phyloP scores from a whole-genome alignment of 2,113 vertebrate genomes.

The Chaenogobius annularis region DNA sequence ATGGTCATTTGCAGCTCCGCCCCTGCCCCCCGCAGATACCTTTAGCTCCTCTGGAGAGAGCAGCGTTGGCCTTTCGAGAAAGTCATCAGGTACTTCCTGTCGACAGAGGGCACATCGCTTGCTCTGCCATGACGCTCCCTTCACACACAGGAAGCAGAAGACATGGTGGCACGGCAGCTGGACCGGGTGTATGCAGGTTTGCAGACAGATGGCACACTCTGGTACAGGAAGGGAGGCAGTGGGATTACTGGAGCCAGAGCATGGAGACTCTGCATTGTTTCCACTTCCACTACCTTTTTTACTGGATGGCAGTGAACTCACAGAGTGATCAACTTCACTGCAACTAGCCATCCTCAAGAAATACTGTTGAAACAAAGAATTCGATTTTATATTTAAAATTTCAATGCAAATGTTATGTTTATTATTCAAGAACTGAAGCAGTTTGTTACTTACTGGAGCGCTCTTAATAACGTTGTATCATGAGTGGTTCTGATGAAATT shows the following conservation, averaged over 20 bases:
- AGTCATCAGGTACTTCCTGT: slow-evolving; percentile 97
- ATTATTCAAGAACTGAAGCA: not conserved
- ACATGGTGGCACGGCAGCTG: slow-evolving; percentile 96
- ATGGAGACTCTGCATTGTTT: slow-evolving; percentile 61
- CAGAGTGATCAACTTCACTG: slow-evolving; percentile 91
- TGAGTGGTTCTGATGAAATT: slow-evolving; percentile 83
- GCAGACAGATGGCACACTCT: slow-evolving; percentile 97
- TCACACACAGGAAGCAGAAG: slow-evolving; percentile 97
- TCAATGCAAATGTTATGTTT: not conserved
- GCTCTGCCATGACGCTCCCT: slow-evolving; percentile 98
- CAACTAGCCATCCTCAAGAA: slow-evolving; percentile 93
- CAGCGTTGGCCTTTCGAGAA: slow-evolving; percentile 96
- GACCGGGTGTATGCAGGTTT: slow-evolving; percentile 96
- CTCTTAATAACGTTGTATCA: slow-evolving; percentile 83
- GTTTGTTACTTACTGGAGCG: slow-evolving; percentile 80
- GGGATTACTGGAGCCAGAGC: slow-evolving; percentile 67
- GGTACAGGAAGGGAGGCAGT: slow-evolving; percentile 87
- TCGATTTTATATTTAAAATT: not conserved
- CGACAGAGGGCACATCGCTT: slow-evolving; percentile 96
- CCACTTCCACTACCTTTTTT: slow-evolving; percentile 82
- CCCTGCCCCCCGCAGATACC: slow-evolving; percentile 84
- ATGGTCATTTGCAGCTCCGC: slow-evolving; percentile 87
- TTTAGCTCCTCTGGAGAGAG: slow-evolving; percentile 95
- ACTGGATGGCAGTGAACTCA: slow-evolving; percentile 90
- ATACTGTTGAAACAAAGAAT: slow-evolving; percentile 42